Base-by-base conservation (phyloP, 92 coral and sea anemone species). In the Zoanthus sociatus region DNA sequence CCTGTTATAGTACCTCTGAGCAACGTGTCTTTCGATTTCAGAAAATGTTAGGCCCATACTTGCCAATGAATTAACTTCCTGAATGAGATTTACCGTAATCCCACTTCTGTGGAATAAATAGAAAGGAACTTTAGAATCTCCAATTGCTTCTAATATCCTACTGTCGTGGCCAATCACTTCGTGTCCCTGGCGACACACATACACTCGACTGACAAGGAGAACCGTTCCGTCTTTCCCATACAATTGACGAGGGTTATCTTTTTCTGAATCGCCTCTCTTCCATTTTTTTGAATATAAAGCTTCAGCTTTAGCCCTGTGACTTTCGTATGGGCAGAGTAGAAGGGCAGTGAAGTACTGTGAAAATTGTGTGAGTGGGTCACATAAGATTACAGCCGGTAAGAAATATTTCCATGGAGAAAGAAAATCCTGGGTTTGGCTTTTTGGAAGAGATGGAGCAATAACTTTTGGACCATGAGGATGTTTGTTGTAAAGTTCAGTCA, bases 41-140 rank as follows among this genome's bases (percentile, higher is more conserved):
- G 87, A 64, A 64, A 83, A 83, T 15, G 17, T 83, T 0, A 83
- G 67, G 45, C 87, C 87, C 73, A 81, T 55, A 71, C 71, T 83
- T 68, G 87, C 87, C 58, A 83, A 71, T 11, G 87, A 83, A 14
- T 44, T 44, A 37, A 83, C 73, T 48, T 47, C 16, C 6, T 53
- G 51, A 7, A 78, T 30, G 32, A 83, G 45, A 18, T 71, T 58
- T 11, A 68, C 15, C 30, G 87, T 83, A 2, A 83, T 78, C 1
- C 87, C 87, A 83, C 87, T 71, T 71, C 73, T 83, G 64, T 83
- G 87, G 17, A 78, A 83, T 6, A 83, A 73, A 33, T 69, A 47
- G 50, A 83, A 71, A 10, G 87, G 87, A 46, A 83, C 87, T 32
- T 5, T 8, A 21, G 42, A 18, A 26, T 32, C 13, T 37, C 81